Conservation (phyloP, 2,888 invertebrate genomes). For the Aradus depressus region DNA sequence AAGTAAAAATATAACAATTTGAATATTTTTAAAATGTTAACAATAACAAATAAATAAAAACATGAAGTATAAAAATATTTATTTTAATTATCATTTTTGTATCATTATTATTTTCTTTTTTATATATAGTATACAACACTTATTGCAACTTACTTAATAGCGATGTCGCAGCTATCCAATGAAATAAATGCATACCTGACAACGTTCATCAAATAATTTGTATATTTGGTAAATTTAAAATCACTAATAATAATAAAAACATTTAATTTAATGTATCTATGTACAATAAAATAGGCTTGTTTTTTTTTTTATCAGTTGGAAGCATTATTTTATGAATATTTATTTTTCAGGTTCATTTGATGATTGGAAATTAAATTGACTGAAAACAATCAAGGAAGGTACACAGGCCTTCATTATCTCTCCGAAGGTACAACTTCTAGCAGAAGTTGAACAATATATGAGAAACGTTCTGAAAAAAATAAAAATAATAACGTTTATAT, state of each 20-base stretch:
- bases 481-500: background rate
- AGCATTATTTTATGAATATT: too few species aligned
- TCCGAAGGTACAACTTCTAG: slow-evolving; percentile 43
- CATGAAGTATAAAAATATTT: background rate
- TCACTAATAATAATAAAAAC: too few species aligned
- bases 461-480: slow-evolving; percentile 47
- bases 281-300: too few species aligned
- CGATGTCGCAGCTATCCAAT: slow-evolving; percentile 6
- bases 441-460: slow-evolving; percentile 52
- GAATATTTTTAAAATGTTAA: background rate
- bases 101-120: background rate
- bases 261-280: too few species aligned
- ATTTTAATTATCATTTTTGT: background rate
- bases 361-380: too few species aligned
- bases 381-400: too few species aligned
- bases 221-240: too few species aligned
- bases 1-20: too few species aligned
- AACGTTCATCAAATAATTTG: too few species aligned
- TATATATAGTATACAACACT: slow-evolving; percentile 10
- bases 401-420: too few species aligned
- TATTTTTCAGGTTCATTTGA: too few species aligned
- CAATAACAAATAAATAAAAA: background rate
- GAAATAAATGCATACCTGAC: slow-evolving; percentile 3
- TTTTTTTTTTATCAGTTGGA: too few species aligned
- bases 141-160: slow-evolving; percentile 13